phyloP scores from a whole-genome alignment of 1,140 invertebrate species.

The Lethrus apterus region DNA sequence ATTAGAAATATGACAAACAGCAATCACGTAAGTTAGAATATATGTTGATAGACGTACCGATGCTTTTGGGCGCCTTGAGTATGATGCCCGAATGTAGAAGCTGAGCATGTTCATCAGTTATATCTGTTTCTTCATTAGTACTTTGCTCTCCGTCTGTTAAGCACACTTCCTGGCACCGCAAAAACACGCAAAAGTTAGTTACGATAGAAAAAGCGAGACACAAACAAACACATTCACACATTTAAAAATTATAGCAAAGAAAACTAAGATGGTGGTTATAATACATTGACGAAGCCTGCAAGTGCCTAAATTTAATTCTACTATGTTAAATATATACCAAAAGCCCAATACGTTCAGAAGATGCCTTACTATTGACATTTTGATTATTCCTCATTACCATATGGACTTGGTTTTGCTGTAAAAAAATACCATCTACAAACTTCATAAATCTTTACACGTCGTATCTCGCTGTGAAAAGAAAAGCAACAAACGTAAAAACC shows the following conservation, averaged over 20 bases:
- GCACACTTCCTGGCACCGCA: constrained; percentile 46
- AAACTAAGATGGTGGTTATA: too few species aligned
- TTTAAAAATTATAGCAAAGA: too few species aligned
- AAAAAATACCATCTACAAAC: background rate
- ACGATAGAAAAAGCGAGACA: too few species aligned
- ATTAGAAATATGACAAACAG: constrained; percentile 8
- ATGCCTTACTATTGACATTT: too few species aligned
- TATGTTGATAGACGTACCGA: constrained; percentile 29
- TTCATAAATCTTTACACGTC: background rate
- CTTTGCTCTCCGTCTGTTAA: constrained; percentile 56
- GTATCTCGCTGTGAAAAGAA: too few species aligned
- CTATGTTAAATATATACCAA: too few species aligned
- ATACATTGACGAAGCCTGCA: too few species aligned
- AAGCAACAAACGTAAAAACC: constrained; percentile 53
- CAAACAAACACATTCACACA: too few species aligned
- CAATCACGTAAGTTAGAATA: constrained; percentile 24
- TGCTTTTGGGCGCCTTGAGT: constrained; percentile 41
- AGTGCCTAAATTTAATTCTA: too few species aligned
- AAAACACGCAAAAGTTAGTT: constrained; percentile 11
- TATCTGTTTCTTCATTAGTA: constrained; percentile 58
- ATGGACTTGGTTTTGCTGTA: constrained; percentile 2
- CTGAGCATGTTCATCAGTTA: constrained; percentile 79
- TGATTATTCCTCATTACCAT: too few species aligned
- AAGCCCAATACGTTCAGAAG: too few species aligned
- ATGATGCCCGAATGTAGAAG: constrained; percentile 60